Evolutionary conservation across 2,888 invertebrate genomes (phyloP), one percentile per base, ranked within the genome.

Genomic region (Chloromyia formosa): DNA sequence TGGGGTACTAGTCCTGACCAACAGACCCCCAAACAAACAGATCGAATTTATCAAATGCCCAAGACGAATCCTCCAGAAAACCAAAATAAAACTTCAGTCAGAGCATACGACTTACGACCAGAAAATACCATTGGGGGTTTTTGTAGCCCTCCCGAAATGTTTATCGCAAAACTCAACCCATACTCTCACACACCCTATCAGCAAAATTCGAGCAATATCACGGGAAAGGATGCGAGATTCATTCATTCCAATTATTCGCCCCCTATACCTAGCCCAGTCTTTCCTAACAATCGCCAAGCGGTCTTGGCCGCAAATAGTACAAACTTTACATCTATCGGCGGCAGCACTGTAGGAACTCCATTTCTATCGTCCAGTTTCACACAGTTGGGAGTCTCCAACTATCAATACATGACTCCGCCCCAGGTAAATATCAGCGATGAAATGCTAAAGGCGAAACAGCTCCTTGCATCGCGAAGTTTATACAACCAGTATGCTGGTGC

Each of bases 391-490:
- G 56, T 18, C 1, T n/a, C 10, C 56, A 71, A 40, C 4, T 54
- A 54, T 2, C 53, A 35, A 35, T 4, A 35, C 7, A 35, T 35
- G 27, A 35, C 3, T 49, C 5, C 16, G 3, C 49, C 49, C 12
- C 49, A 35, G 27, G 27, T 35, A 7, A 71, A 56, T 9, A 12
- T 5, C 14, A 20, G 18, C 18, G 58, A 71, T 40, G 71, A 71
- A 40, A 58, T 22, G n/a, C 10, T 71, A 5, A 56, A 56, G 14
- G 22, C 56, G 1, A 71, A 71, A 5, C 56, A 58, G 20, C 40
- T 58, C 18, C 35, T 71, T 42, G 42, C 71, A 4, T 71, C 71
- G 0, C 56, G 58, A 42, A 71, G 22, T 58, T 23, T 71, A 14
- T 56, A 71, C 12, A 58, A 58, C 18, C 27, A 56, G 10, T 71